Percentiles rank a stretch among this genome's conserved stretches.
These are phyloP conservation scores for Scaptomyza polygonia DNA, from an alignment of 2,888 invertebrate species.

Conservation along the genomic window DNA sequence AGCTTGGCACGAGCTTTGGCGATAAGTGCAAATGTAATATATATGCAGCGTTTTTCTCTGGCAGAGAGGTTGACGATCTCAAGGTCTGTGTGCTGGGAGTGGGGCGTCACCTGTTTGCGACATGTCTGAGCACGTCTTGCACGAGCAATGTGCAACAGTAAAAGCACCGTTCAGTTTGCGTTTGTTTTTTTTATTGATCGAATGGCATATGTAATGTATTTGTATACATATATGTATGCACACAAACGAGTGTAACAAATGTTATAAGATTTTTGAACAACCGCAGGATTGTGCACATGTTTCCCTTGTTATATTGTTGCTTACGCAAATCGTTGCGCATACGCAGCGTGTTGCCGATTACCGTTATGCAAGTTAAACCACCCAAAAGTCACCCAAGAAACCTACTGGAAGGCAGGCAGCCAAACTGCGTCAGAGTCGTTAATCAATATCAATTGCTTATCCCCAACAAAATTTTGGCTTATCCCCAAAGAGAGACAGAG, in stretches of 20 bases:
- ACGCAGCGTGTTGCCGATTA: conserved; percentile 46
- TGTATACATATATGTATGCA: neutral
- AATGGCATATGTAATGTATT: conserved; percentile 9
- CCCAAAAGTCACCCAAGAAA: conserved; percentile 16
- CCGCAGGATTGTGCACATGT: conserved; percentile 47
- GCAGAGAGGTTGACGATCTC: conserved; percentile 31
- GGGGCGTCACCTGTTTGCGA: conserved; percentile 52
- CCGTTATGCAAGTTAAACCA: conserved; percentile 44
- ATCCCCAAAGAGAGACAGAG: conserved; percentile 17
- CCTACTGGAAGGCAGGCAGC: conserved; percentile 8
- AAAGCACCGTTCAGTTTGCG: conserved; percentile 47
- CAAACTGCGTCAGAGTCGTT: conserved; percentile 68
- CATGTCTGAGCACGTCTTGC: conserved; percentile 64
- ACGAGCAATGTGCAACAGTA: conserved; percentile 40
- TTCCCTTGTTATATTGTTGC: conserved; percentile 37
- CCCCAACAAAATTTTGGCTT: conserved; percentile 17
- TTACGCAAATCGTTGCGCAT: conserved; percentile 64
- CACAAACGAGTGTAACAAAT: neutral
- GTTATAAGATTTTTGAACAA: conserved; percentile 37
- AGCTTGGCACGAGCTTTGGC: conserved; percentile 5
- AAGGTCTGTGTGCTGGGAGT: conserved; percentile 29
- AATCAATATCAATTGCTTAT: conserved; percentile 62
- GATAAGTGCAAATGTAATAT: conserved; percentile 44
- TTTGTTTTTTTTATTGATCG: conserved; percentile 35
- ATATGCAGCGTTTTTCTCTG: conserved; percentile 1